A percentile compares a stretch with the other conserved stretches of the same genome.
Conservation (phyloP, 1,140 invertebrate genomes). For the Micrasema minimum region DNA sequence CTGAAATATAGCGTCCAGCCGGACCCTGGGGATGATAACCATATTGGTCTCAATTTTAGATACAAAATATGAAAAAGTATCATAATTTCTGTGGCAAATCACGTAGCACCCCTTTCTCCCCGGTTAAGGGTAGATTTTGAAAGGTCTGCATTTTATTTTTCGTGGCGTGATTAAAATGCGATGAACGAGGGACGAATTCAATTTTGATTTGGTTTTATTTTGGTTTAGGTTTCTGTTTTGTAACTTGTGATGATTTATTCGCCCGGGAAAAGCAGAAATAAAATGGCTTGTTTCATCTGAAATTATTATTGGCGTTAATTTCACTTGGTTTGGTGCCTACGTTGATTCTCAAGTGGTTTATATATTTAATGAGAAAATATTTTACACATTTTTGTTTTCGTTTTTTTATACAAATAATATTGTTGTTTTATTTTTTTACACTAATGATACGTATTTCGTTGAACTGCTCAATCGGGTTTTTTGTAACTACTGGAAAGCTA, state of each 20-base stretch:
- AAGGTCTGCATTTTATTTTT: conserved; percentile 10
- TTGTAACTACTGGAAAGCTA: too few relatives aligned
- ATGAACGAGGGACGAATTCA: conserved; percentile 27
- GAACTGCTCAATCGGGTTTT: too few relatives aligned
- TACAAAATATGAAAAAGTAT: conserved; percentile 9
- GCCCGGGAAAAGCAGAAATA: neutral
- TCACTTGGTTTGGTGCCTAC: too few relatives aligned
- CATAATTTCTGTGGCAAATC: conserved; percentile 7
- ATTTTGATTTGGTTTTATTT: conserved; percentile 33
- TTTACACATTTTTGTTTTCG: too few relatives aligned
- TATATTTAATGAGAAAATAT: too few relatives aligned
- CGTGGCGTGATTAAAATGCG: conserved; percentile 26
- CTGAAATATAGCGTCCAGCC: neutral
- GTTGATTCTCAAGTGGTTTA: too few relatives aligned
- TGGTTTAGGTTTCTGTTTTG: neutral
- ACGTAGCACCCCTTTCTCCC: conserved; percentile 8
- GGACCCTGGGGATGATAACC: neutral
- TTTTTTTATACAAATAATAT: too few relatives aligned
- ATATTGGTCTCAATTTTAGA: neutral
- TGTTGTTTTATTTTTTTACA: too few relatives aligned
- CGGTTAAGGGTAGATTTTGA: neutral
- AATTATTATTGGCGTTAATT: too few relatives aligned
- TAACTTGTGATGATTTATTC: conserved; percentile 13
- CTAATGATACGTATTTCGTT: too few relatives aligned
- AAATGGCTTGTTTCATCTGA: too few relatives aligned